Base-by-base conservation (phyloP, 2,113 vertebrate genomes). In the Apteryx mantelli region DNA sequence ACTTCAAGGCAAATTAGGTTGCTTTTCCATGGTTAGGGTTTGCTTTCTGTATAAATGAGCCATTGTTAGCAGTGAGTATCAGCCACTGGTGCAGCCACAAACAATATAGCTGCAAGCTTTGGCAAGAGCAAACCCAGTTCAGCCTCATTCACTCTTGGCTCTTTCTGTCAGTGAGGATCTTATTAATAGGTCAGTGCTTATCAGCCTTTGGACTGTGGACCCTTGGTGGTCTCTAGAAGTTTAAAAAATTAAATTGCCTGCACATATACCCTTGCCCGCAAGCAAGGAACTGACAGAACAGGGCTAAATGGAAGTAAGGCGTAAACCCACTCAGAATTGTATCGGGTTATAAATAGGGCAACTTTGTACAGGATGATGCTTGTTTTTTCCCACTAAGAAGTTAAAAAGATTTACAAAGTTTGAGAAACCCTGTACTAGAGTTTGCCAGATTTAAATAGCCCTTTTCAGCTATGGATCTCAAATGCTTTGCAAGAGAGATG, bases 21-120 rank as follows among this genome's bases (percentile, higher is more conserved):
- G 25, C 44, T 68, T 86, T 71, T 53, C 55, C 40, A 19, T 48
- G 19, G 44, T 91, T 74, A 46, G 56, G 82, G 32, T 78, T 90
- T 71, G 56, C 34, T 88, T 73, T 7, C 25, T 17, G 17, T 68
- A 28, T 36, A 16, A 70, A 40, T 0, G 0, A 68, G 46, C 18
- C 36, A 2, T 28, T 42, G 46, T 55, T 48, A 66, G 42, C 48
- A 66, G 34, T 26, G 65, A 2, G 0, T 60, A 26, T 64, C 61
- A 73, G 56, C 66, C 53, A 15, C 58, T 14, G 7, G 42, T n/a
- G 22, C 66, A 76, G 13, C 46, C 26, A 19, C 61, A 60, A 34
- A 36, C 56, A 42, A 11, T 0, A 0, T 3, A 53, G 56, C 13
- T 63, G 36, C 48, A 73, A 40, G 56, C 56, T 82, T 92, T 50